Evolutionary conservation across 1,140 invertebrate genomes (phyloP), one percentile per base, ranked within the genome.

Genomic region (Stegodyphus mimosarum): DNA sequence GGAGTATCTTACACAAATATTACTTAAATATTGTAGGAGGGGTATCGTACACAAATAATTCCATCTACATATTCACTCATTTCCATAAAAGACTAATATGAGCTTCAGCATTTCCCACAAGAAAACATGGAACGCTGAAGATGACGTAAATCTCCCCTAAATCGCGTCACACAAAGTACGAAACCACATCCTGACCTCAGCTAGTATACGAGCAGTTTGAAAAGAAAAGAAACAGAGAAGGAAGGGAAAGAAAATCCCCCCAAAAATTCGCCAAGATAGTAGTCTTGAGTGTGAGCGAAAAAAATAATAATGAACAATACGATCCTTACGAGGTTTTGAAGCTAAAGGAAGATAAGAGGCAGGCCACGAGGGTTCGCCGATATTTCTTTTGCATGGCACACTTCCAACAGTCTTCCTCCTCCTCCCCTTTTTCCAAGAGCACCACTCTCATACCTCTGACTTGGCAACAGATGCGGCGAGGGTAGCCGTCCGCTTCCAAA

Each of bases 381-480:
- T 10, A 10, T 60, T 60, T 60, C 60, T 71, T 55, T 71, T 71
- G 51, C 77, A 60, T 80, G 77, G 77, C 77, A 80, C 77, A 71
- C 66, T 80, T 80, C 77, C 77, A 80, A 50, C 67, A 33, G 63
- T 15, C 55, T 15, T 60, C 55, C 9, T 15, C 55, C 55, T 49
- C 18, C 18, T 67, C 66, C 67, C n/a, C 9, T 10, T 53, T 48
- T 63, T 64, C 64, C 76, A 78, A 78, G 76, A 78, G 76, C 60
- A 75, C 53, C 49, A 33, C 17, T 18, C 73, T 75, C 76, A 78
- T 78, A 78, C 76, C 76, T 78, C 76, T 63, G 71, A 64, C 70
- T 83, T 83, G 70, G 79, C 79, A 83, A 83, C 79, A 83, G 79
- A 83, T 83, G 79, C 79, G 10, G 69, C 33, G 71, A 60, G 79